Percentiles rank a stretch among this genome's conserved stretches.
Evolutionary conservation across 1,140 invertebrate species (phyloP).

Genomic region (Apolygus lucorum): DNA sequence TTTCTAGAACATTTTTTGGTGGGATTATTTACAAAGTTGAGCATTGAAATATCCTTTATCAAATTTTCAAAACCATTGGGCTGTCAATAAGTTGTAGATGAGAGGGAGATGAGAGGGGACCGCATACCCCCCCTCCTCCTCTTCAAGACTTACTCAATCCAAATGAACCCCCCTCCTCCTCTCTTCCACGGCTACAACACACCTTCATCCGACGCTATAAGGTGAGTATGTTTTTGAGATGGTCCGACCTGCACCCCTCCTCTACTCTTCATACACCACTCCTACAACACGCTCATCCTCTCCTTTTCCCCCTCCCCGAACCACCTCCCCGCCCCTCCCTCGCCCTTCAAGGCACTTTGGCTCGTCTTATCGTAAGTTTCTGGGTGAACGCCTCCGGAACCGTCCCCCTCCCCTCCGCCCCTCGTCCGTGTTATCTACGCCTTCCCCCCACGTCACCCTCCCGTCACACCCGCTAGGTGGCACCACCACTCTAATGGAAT

Average conservation of each 20-base stretch:
- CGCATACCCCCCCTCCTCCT: no score
- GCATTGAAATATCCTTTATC: no score
- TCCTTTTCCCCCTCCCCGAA: conserved; percentile 41
- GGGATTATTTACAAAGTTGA: no score
- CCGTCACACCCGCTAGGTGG: background rate
- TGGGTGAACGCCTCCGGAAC: conserved; percentile 14
- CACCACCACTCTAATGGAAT: conserved; percentile 15
- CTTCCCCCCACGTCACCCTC: background rate
- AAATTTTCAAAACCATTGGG: no score
- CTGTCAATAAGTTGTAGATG: no score
- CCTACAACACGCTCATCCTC: no score
- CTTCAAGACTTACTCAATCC: no score
- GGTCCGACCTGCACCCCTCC: conserved; percentile 39
- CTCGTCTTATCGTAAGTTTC: conserved; percentile 18
- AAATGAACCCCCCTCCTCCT: no score
- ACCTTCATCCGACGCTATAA: no score
- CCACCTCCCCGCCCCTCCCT: conserved; percentile 41
- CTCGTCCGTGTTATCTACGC: conserved; percentile 33
- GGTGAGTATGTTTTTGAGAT: conserved; percentile 12
- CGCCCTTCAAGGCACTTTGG: conserved; percentile 37
- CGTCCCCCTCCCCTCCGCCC: conserved; percentile 36
- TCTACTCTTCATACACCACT: conserved; percentile 45
- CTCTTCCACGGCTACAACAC: no score
- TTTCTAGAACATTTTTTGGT: no score
- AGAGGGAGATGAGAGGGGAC: no score